Conservation (phyloP, 92 coral and sea anemone species). For the Desmophyllum pertusum region DNA sequence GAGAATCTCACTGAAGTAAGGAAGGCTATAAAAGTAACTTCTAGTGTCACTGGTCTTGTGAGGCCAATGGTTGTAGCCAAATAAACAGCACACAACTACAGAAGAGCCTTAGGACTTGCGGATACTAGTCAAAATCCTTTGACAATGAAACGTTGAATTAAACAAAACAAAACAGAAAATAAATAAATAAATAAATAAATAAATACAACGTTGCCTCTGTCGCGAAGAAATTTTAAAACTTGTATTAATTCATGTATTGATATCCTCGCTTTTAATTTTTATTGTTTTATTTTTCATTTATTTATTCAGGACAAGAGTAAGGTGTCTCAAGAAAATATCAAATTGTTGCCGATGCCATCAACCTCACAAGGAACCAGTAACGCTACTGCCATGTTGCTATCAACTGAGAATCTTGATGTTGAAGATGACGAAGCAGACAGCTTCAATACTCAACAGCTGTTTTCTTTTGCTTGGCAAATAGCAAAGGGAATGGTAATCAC, state of each 20-base stretch:
- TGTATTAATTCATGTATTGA: too few relatives aligned
- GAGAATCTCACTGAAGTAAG: not conserved
- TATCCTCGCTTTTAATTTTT: not conserved
- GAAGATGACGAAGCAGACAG: not conserved
- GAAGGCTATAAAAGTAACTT: not conserved
- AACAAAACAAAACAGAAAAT: too few relatives aligned
- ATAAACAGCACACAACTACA: too few relatives aligned
- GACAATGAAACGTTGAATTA: too few relatives aligned
- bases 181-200: too few relatives aligned
- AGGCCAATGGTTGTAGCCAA: too few relatives aligned
- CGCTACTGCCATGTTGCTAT: not conserved
- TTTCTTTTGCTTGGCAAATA: constrained; percentile 13
- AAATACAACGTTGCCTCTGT: too few relatives aligned
- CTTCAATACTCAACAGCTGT: not conserved
- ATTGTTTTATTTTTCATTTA: not conserved
- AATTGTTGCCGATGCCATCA: not conserved
- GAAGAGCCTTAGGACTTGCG: too few relatives aligned
- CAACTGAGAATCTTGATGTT: not conserved
- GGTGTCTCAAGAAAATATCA: not conserved
- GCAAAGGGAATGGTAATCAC: constrained; percentile 15
- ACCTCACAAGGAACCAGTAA: not conserved
- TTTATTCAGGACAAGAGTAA: not conserved
- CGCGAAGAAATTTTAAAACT: too few relatives aligned
- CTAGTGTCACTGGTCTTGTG: too few relatives aligned
- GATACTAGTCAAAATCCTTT: too few relatives aligned